Base-by-base conservation (phyloP, 1,140 invertebrate species). In the Panagrolaimus sp. region DNA sequence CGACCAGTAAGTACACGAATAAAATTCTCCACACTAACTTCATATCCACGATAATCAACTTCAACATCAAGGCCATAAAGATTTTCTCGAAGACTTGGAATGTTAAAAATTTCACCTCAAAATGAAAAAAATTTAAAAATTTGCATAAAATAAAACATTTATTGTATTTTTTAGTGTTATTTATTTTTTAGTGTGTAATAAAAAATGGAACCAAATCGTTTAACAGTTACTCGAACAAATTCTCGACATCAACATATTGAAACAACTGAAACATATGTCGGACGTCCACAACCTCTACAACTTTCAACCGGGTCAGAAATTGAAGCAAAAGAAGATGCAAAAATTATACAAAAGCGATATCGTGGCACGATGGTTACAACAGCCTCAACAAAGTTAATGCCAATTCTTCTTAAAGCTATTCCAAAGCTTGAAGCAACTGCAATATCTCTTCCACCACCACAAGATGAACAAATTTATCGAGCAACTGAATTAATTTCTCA, bases 1-100 rank as follows among this genome's bases (percentile, higher is more conserved):
- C 96, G 85, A 0, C 94, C 95, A 8, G 95, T 98, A 5, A 99
- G 84, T 0, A 99, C 84, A 47, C 96, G 88, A 9, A 99, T 92
- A 87, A 99, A 97, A 83, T 96, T 98, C 86, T 98, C 95, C 1
- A 98, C 96, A 5, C 96, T 97, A 0, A 96, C 92, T 85, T 98
- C 94, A 86, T 97, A 97, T 14, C 94, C 95, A 66, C 95, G 88
- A 83, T 98, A 99, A 84, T 99, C 96, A 0, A 99, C 96, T 87
- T 99, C 96, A 13, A 98, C 93, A 87, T 99, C 96, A 86, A 46
- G 51, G 20, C 66, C 94, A 85, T 98, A 98, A 0, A 98, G 93
- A 86, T 98, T 97, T 38, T 38, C 96, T 80, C 96, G 91, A 83
- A 97, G 91, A 84, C 96, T 91, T 1, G 51, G 51, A 20, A 57